A percentile compares a stretch with the other conserved stretches of the same genome.
Evolutionary conservation across 2,113 vertebrate species (phyloP).

Genomic region (Gopherus flavomarginatus): DNA sequence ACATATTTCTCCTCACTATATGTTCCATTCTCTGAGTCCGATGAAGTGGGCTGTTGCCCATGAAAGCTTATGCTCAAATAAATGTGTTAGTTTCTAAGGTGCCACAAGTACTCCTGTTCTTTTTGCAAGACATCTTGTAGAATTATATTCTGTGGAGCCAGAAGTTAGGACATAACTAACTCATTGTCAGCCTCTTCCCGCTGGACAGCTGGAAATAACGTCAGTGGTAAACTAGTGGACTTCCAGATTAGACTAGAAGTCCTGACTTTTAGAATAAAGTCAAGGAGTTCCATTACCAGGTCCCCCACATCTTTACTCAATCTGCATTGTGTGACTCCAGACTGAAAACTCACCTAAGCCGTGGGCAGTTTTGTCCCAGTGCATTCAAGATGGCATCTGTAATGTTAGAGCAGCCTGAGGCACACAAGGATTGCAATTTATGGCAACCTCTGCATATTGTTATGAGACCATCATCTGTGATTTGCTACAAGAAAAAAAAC

Average conservation of each 20-base stretch:
- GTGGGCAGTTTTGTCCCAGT: slow-evolving; percentile 96
- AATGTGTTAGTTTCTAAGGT: too few species aligned
- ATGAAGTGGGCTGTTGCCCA: too few species aligned
- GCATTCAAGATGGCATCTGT: slow-evolving; percentile 97
- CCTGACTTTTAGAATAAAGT: background rate
- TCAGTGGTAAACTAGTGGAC: rapidly evolving
- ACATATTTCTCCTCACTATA: too few species aligned
- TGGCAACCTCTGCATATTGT: slow-evolving; percentile 98
- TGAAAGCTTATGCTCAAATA: too few species aligned
- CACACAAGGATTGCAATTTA: slow-evolving; percentile 95
- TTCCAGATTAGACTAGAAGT: background rate
- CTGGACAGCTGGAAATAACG: background rate
- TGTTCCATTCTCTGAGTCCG: too few species aligned
- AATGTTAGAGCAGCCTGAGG: slow-evolving; percentile 97
- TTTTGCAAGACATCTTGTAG: background rate
- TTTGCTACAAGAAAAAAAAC: slow-evolving; percentile 86
- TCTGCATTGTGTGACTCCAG: rapidly evolving
- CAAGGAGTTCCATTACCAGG: rapidly evolving
- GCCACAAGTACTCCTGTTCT: too few species aligned
- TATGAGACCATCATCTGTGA: slow-evolving; percentile 98
- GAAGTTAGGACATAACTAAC: background rate
- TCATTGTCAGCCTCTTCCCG: rapidly evolving
- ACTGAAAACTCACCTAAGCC: slow-evolving; percentile 86
- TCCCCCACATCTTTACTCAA: rapidly evolving
- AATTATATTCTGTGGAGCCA: background rate